Evolutionary conservation across 2,113 vertebrate genomes (phyloP).

Genomic region (Sisor rabdophorus): DNA sequence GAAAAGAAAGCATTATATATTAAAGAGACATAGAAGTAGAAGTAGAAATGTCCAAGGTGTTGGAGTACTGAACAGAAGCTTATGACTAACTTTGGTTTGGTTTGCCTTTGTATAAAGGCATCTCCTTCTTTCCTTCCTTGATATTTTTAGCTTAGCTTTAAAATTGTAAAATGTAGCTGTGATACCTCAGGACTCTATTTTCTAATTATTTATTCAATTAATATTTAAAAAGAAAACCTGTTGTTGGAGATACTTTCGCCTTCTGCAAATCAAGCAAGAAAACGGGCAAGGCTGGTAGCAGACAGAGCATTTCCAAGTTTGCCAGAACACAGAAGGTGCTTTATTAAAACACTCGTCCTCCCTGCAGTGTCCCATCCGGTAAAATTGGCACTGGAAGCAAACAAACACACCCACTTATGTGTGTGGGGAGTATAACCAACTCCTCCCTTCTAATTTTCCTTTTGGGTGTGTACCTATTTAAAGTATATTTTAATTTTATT

Average conservation of each 20-base stretch:
- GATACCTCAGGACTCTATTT: background rate
- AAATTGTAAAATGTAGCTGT: background rate
- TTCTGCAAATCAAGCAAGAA: constrained; percentile 3
- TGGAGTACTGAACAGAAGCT: no score
- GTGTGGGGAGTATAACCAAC: constrained; percentile 4
- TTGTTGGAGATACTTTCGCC: background rate
- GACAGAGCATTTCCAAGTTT: constrained; percentile 31
- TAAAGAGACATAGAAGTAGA: no score
- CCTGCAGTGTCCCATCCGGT: constrained; percentile 30
- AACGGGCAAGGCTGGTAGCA: constrained; percentile 5
- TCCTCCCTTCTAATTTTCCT: constrained; percentile 29
- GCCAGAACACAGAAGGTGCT: constrained; percentile 42
- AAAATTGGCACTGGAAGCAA: constrained; percentile 13
- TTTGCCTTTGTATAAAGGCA: no score
- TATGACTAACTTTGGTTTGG: no score
- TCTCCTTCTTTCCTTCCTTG: no score
- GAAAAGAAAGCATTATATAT: no score
- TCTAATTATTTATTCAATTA: background rate
- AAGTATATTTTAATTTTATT: constrained; percentile 14
- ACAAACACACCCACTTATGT: constrained; percentile 15
- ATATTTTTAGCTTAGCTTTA: background rate
- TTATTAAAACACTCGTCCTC: constrained; percentile 36
- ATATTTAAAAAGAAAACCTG: background rate
- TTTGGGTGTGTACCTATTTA: constrained; percentile 23
- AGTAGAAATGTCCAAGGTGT: no score